Conservation (phyloP, 1,140 invertebrate species). For the Scaptodrosophila lebanonensis region DNA sequence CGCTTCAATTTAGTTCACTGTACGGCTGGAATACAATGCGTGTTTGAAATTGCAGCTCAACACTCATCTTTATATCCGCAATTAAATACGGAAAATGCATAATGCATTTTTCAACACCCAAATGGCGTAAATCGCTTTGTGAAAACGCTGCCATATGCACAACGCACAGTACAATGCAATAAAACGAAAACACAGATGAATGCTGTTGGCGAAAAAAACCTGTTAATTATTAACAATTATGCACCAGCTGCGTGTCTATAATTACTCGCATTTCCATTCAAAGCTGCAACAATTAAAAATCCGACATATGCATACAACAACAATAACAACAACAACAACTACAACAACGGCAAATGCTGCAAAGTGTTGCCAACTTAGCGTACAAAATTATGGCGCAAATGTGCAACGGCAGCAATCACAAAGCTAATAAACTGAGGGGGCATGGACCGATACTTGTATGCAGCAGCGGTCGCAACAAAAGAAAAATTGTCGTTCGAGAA, state of each 20-base stretch:
- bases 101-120: conserved; percentile 62
- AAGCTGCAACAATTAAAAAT: conserved; percentile 61
- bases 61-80: too few species aligned
- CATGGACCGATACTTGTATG: not conserved
- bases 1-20: too few species aligned
- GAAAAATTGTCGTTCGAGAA: too few species aligned
- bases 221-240: conserved; percentile 76
- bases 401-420: conserved; percentile 1
- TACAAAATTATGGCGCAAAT: conserved; percentile 66
- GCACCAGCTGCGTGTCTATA: conserved; percentile 56
- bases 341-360: conserved; percentile 40
- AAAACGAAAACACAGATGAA: conserved; percentile 6
- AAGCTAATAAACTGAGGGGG: not conserved
- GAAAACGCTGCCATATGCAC: too few species aligned
- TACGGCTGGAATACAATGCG: conserved; percentile 11
- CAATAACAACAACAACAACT: conserved; percentile 39
- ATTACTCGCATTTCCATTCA: conserved; percentile 71
- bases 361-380: conserved; percentile 74
- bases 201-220: conserved; percentile 49
- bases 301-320: conserved; percentile 17
- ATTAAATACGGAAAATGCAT: conserved; percentile 27
- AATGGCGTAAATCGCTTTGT: conserved; percentile 35
- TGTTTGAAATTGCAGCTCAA: conserved; percentile 8
- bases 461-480: too few species aligned
- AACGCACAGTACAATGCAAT: too few species aligned